A percentile compares a stretch with the other conserved stretches of the same genome.
phyloP scores from a whole-genome alignment of 2,888 invertebrate species.

The Oxyteleia sp. region DNA sequence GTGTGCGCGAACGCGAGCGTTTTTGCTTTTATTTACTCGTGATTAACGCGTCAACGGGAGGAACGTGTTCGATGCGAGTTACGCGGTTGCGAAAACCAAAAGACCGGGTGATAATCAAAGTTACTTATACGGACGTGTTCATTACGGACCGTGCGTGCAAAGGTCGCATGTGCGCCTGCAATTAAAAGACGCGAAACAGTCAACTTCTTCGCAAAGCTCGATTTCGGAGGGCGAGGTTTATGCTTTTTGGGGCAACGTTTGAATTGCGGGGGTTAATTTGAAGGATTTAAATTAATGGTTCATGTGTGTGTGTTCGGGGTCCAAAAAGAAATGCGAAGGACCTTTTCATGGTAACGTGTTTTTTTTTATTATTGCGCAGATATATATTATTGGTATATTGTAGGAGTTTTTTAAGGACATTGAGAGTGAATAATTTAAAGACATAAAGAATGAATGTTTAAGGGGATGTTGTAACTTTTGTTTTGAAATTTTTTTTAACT shows the following conservation, averaged over 20 bases:
- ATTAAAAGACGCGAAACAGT: conserved; percentile 72
- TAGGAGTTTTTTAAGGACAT: too few species aligned
- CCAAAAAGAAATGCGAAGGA: not conserved
- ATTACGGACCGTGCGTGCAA: conserved; percentile 74
- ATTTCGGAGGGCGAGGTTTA: not conserved
- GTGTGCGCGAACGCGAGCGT: conserved; percentile 53
- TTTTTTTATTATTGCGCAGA: too few species aligned
- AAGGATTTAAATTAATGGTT: conserved; percentile 49
- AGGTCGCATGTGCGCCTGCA: conserved; percentile 72
- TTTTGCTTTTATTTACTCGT: conserved; percentile 70
- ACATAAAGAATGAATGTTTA: too few species aligned
- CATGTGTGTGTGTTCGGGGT: too few species aligned
- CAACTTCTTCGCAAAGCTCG: conserved; percentile 23
- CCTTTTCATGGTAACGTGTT: too few species aligned
- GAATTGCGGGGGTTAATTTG: conserved; percentile 61
- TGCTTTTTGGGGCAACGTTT: conserved; percentile 71
- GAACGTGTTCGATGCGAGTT: conserved; percentile 59
- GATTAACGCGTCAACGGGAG: conserved; percentile 73
- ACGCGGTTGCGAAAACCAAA: conserved; percentile 71
- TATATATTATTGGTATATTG: too few species aligned
- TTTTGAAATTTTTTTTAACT: too few species aligned
- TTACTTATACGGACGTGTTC: conserved; percentile 77
- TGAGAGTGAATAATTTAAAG: too few species aligned
- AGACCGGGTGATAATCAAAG: conserved; percentile 76
- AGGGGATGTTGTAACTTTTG: too few species aligned